Base-by-base conservation (phyloP, 2,797 vertebrate genomes). In the Pangasius krempfi region DNA sequence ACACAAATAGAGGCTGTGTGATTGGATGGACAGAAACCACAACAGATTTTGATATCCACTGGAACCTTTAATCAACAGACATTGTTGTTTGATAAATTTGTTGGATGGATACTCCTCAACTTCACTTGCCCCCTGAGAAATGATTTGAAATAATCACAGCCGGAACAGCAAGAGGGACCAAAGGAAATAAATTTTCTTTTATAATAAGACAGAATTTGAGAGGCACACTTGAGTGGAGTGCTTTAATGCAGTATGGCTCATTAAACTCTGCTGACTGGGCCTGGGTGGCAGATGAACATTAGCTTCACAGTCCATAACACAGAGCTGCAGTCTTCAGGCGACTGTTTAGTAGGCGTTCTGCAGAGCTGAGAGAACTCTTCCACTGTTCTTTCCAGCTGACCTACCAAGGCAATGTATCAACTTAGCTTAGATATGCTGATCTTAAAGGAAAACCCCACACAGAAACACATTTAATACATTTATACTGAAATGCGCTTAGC, bases 251-350 rank as follows among this genome's bases (percentile, higher is more conserved):
- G 93, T 73, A 60, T 87, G 88, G 93, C 94, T 95, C 94, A 95
- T 95, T 93, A 94, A 93, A 93, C 86, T 91, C 93, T 88, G 88
- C 95, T 93, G 95, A 95, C 90, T 92, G 72, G 80, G 90, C 88
- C 94, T 90, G 95, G 94, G 94, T 91, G 92, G 91, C 94, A 94
- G 94, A 95, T 95, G 95, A 96, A 96, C 95, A 96, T 95, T 95
- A 94, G 94, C 95, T 96, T 96, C 95, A 96, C 95, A 96, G 95
- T 95, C 95, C 95, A 95, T 95, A 96, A 96, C 94, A 44, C 87
- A 85, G 79, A 87, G 83, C 89, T 83, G 64, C 76, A 66, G 88
- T 79, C 50, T 58, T 70, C 78, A 75, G 85, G 56, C 76, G 60
- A 88, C 82, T 79, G 66, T 56, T 82, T 80, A 47, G n/a, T 52